These are phyloP conservation scores for Shinisaurus crocodilurus DNA, from an alignment of 2,113 vertebrate genomes.

Conservation along the genomic window DNA sequence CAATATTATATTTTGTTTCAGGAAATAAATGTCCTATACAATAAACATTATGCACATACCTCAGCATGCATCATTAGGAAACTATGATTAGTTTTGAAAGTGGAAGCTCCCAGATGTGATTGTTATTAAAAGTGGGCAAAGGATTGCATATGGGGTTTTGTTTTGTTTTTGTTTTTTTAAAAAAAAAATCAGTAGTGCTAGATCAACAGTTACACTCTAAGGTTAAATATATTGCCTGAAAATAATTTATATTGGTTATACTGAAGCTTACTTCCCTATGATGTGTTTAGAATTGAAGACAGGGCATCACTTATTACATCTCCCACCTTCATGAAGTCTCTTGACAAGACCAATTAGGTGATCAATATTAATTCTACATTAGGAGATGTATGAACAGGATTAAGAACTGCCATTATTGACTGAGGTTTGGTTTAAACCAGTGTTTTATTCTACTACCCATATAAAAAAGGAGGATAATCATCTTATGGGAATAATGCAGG, in stretches of 20 bases:
- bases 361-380: neutral
- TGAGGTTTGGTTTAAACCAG: neutral
- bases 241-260: neutral
- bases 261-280: neutral
- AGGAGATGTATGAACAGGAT: neutral
- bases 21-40: neutral
- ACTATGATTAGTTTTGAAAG: neutral
- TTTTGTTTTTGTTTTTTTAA: too few relatives aligned
- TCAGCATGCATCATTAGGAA: neutral
- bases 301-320: neutral
- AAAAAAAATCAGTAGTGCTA: neutral
- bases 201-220: neutral
- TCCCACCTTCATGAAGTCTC: neutral
- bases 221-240: neutral
- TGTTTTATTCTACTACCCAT: neutral
- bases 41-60: neutral
- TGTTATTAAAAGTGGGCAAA: neutral
- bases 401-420: neutral
- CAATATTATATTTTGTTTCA: neutral
- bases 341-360: neutral
- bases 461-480: neutral
- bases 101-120: neutral
- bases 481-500: neutral
- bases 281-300: neutral
- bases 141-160: neutral